phyloP scores from a whole-genome alignment of 2,888 invertebrate species.

The Oscheius sp. region DNA sequence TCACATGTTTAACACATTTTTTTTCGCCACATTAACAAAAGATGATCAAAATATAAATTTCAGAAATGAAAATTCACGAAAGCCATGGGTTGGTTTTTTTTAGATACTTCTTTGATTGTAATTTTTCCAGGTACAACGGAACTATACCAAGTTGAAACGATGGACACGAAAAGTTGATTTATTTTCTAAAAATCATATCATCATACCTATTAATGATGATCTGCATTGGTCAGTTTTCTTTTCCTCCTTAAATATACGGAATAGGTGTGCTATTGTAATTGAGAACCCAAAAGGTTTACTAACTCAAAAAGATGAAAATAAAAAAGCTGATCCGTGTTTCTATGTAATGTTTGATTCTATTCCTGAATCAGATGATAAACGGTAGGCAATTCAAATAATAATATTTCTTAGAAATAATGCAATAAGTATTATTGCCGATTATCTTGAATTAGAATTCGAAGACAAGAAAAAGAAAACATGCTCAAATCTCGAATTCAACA shows the following conservation, averaged over 20 bases:
- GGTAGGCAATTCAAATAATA: background rate
- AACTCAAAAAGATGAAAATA: background rate
- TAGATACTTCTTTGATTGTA: background rate
- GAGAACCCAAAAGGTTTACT: background rate
- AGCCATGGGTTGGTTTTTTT: background rate
- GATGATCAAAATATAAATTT: background rate
- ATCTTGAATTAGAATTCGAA: slow-evolving; percentile 14
- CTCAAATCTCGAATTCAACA: background rate
- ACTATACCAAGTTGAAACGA: background rate
- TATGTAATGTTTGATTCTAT: slow-evolving; percentile 13
- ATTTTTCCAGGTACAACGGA: background rate
- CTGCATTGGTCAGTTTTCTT: slow-evolving; percentile 7
- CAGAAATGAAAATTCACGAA: background rate
- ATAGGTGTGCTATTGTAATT: background rate
- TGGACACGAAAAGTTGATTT: slow-evolving; percentile 22
- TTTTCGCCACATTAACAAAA: background rate
- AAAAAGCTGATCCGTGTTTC: background rate
- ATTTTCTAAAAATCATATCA: background rate
- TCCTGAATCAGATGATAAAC: slow-evolving; percentile 3
- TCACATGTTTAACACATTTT: slow-evolving; percentile 1
- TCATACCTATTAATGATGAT: slow-evolving; percentile 6
- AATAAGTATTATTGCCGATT: slow-evolving; percentile 4
- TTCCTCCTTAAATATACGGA: background rate
- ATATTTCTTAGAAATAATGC: background rate
- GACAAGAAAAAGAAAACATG: slow-evolving; percentile 15